Percentiles rank a stretch among this genome's conserved stretches.
phyloP scores from a whole-genome alignment of 2,888 invertebrate species.

The Catotricha subobsoleta region DNA sequence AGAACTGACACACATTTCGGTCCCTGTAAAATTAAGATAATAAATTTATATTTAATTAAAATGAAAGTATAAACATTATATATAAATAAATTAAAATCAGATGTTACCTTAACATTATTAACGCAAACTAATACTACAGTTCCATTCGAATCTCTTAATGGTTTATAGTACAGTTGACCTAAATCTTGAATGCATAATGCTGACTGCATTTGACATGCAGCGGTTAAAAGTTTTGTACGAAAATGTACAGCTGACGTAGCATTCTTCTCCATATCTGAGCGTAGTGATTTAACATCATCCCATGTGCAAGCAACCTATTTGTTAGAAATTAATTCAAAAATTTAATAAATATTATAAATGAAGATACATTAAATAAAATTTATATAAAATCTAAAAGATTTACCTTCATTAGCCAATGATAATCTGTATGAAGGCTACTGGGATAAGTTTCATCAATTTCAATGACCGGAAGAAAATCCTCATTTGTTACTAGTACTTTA shows the following conservation, averaged over 20 bases:
- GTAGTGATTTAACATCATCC: slow-evolving; percentile 84
- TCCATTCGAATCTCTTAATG: slow-evolving; percentile 73
- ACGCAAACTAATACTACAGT: slow-evolving; percentile 81
- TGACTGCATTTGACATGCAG: slow-evolving; percentile 83
- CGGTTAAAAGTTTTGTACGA: slow-evolving; percentile 77
- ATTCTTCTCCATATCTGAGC: slow-evolving; percentile 90
- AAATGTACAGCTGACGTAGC: slow-evolving; percentile 82
- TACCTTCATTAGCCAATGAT: slow-evolving; percentile 96
- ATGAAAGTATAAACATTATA: no score
- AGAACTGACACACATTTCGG: slow-evolving; percentile 75
- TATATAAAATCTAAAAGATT: slow-evolving; percentile 2
- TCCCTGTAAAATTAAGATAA: slow-evolving; percentile 26
- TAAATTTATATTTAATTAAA: background rate
- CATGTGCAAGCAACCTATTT: slow-evolving; percentile 77
- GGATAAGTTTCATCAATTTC: slow-evolving; percentile 95
- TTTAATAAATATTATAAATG: background rate
- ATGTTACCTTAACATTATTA: slow-evolving; percentile 34
- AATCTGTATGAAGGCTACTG: slow-evolving; percentile 77
- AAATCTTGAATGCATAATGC: slow-evolving; percentile 82
- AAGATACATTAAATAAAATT: background rate
- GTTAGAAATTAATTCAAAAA: background rate
- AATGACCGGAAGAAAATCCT: slow-evolving; percentile 90
- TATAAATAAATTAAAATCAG: no score
- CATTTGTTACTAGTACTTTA: slow-evolving; percentile 87
- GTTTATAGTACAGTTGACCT: slow-evolving; percentile 86